phyloP scores from a whole-genome alignment of 2,113 vertebrate species.

The Catharus minimus region DNA sequence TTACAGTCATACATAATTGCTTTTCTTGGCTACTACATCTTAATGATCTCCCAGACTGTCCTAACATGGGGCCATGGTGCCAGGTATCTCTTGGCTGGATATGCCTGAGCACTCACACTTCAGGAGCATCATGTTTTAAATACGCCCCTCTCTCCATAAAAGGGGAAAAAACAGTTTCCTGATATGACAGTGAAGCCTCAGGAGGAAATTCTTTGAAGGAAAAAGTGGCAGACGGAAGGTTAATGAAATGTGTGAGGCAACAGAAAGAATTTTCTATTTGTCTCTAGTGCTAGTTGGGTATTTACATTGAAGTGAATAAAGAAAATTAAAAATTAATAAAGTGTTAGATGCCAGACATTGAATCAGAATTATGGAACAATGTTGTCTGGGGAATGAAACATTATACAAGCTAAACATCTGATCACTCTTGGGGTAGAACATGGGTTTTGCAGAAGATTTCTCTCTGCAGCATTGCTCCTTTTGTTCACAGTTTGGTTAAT shows the following conservation, averaged over 20 bases:
- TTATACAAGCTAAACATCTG: background rate
- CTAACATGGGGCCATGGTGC: fast-evolving
- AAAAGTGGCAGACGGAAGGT: background rate
- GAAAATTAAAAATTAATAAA: background rate
- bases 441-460: background rate
- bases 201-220: background rate
- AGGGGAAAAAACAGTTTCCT: background rate
- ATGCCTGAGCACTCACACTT: background rate
- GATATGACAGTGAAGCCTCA: background rate
- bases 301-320: background rate
- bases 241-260: constrained; percentile 13
- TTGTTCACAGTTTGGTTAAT: background rate
- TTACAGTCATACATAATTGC: background rate
- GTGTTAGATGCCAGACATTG: background rate
- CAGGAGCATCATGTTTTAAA: constrained; percentile 3
- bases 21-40: background rate
- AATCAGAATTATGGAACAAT: background rate
- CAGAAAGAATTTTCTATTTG: background rate
- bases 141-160: background rate
- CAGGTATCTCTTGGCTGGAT: background rate
- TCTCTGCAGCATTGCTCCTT: background rate
- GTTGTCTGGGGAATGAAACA: background rate
- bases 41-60: background rate
- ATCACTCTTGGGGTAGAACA: background rate
- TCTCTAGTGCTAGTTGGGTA: background rate